Base-by-base conservation (phyloP, 2,888 invertebrate genomes). In the Halictus ligatus region DNA sequence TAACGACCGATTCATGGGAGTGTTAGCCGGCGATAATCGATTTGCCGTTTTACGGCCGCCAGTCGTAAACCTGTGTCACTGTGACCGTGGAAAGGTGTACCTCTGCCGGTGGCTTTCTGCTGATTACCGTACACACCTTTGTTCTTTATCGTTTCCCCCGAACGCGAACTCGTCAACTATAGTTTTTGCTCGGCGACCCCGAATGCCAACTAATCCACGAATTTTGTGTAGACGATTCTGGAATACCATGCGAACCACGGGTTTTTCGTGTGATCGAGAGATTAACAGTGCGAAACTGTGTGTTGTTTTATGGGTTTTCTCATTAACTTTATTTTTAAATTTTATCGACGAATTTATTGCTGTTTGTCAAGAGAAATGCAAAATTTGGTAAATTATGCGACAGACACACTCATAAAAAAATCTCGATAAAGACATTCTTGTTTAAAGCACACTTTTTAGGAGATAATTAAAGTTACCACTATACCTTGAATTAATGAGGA, bases 11-110 rank as follows among this genome's bases (percentile, higher is more conserved):
- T 91, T 92, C 90, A 88, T 85, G 79, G 85, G 84, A 79, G 81
- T 89, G 88, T 88, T 88, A 83, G 80, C 84, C 78, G 86, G 83
- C 82, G 88, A 90, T 91, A 91, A 92, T 92, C 89, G 90, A 90
- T 88, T 71, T 76, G 74, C 82, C 83, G 87, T 84, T 91, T 90
- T 89, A 91, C 84, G 92, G 89, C 83, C 80, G 79, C 82, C 74
- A 84, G 87, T 90, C 86, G 88, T 86, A 71, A 88, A 81, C 80
- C 71, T 69, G 77, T 69, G 80, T 79, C 73, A 60, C 72, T 48
- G 46, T 40, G 58, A 73, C 69, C 58, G 78, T 90, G 79, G 80
- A 82, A 73, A 75, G 72, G 25, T 75, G 58, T 46, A 48, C 46
- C 58, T 79, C 71, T 43, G 50, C 67, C 75, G 25, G 87, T 87